A percentile compares a stretch with the other conserved stretches of the same genome.
These are phyloP conservation scores for Scrobipalpa atriplicella DNA, from an alignment of 2,888 invertebrate species.

Conservation along the genomic window DNA sequence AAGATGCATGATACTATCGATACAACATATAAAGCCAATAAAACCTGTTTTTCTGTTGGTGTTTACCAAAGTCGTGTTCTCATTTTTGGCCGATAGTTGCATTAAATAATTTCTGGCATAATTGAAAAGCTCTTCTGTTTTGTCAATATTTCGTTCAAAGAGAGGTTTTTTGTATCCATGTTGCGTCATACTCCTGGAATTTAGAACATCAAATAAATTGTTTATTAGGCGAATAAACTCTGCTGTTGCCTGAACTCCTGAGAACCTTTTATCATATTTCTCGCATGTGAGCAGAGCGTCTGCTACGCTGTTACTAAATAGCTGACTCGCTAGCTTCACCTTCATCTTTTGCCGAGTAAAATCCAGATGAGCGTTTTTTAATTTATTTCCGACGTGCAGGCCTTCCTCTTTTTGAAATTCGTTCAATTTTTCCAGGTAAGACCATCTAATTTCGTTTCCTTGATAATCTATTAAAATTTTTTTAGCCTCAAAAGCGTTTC, in stretches of 20 bases:
- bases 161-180: constrained; percentile 27
- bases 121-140: constrained; percentile 4
- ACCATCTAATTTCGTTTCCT: constrained; percentile 20
- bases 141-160: background rate
- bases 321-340: constrained; percentile 27
- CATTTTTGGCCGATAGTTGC: background rate
- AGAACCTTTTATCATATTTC: background rate
- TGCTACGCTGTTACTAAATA: constrained; percentile 30
- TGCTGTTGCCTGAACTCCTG: background rate
- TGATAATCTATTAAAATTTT: background rate
- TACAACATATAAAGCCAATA: constrained; percentile 23
- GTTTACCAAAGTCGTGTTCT: background rate
- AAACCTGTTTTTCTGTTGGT: constrained; percentile 23
- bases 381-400: constrained; percentile 27
- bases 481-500: constrained; percentile 30
- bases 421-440: constrained; percentile 21
- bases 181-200: constrained; percentile 19
- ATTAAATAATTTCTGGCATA: background rate
- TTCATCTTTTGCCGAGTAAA: constrained; percentile 29
- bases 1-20: background rate
- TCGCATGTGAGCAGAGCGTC: constrained; percentile 26
- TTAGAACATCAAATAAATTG: constrained; percentile 32
- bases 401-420: constrained; percentile 24
- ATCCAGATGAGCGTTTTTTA: constrained; percentile 16
- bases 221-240: constrained; percentile 26